A percentile compares a stretch with the other conserved stretches of the same genome.
These are phyloP conservation scores for Iselma pallidipennis DNA, from an alignment of 2,888 invertebrate species.

Conservation along the genomic window DNA sequence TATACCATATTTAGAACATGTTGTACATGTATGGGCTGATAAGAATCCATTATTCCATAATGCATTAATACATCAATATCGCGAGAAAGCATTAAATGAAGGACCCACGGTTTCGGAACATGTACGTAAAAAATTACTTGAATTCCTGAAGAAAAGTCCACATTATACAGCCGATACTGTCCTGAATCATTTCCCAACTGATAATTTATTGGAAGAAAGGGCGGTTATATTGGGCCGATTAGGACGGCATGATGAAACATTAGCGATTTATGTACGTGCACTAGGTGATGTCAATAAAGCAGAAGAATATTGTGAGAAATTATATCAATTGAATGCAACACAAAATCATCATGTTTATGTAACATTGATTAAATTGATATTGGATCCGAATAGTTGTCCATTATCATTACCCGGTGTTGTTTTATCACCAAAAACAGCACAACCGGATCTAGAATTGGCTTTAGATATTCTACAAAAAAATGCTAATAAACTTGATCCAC, in stretches of 20 bases:
- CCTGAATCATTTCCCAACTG: slow-evolving; percentile 82
- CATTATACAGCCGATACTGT: slow-evolving; percentile 87
- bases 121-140: slow-evolving; percentile 67
- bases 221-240: slow-evolving; percentile 92
- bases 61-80: slow-evolving; percentile 85
- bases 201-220: slow-evolving; percentile 87
- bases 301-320: slow-evolving; percentile 79
- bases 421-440: slow-evolving; percentile 64
- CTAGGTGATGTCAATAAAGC: slow-evolving; percentile 84
- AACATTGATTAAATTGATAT: slow-evolving; percentile 50
- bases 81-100: slow-evolving; percentile 66
- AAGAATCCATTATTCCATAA: slow-evolving; percentile 86
- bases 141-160: slow-evolving; percentile 79
- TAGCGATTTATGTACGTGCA: slow-evolving; percentile 89
- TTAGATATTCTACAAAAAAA: slow-evolving; percentile 80
- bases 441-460: slow-evolving; percentile 79
- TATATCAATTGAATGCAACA: slow-evolving; percentile 57
- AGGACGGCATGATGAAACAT: slow-evolving; percentile 88
- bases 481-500: slow-evolving; percentile 81
- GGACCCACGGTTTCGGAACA: slow-evolving; percentile 59
- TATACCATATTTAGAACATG: slow-evolving; percentile 93
- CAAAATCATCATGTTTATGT: slow-evolving; percentile 48
- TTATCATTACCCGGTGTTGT: slow-evolving; percentile 46
- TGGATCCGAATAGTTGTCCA: slow-evolving; percentile 48
- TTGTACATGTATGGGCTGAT: slow-evolving; percentile 90